Evolutionary conservation across 2,113 vertebrate genomes (phyloP), one percentile per base, ranked within the genome.

Genomic region (Etheostoma spectabile): DNA sequence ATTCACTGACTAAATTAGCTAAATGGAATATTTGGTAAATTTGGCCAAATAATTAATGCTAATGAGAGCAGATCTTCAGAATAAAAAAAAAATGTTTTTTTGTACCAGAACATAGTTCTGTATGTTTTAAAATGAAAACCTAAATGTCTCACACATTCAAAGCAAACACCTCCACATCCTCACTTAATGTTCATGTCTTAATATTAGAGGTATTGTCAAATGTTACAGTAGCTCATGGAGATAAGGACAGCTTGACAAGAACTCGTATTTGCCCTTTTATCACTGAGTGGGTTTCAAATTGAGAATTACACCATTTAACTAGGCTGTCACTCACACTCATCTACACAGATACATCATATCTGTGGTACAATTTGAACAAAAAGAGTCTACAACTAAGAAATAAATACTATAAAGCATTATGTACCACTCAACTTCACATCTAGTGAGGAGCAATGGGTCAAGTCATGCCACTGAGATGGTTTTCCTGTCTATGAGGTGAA

Each of bases 331-430:
- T 87, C 88, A 77, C 85, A 86, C 83, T 83, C 89, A 83, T 88
- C 86, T 85, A 86, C 89, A 91, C 83, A 80, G 88, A 87, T 83
- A 89, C 82, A 72, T 75, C 48, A 88, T 86, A 90, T 87, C 79
- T 74, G 89, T 91, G 91, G 89, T 86, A 86, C 84, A 74, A 82
- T 74, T 84, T 62, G 8, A 88, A 90, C 82, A 3, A 88, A 88
- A 85, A 88, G 84, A 86, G 72, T 77, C 67, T 67, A 89, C 85
- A 74, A 86, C 88, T 86, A 63, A 79, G 91, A 93, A 92, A 90
- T 68, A 89, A 88, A 89, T 74, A 87, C 83, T 83, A 89, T 86
- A 88, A 93, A 93, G 90, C 87, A 82, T 86, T 85, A 92, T 83
- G 78, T 84, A 87, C 82, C 85, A 59, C 92, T 92, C 86, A 91